A percentile compares a stretch with the other conserved stretches of the same genome.
Evolutionary conservation across 2,797 vertebrate species (phyloP).

Genomic region (Fistularia tabacaria): DNA sequence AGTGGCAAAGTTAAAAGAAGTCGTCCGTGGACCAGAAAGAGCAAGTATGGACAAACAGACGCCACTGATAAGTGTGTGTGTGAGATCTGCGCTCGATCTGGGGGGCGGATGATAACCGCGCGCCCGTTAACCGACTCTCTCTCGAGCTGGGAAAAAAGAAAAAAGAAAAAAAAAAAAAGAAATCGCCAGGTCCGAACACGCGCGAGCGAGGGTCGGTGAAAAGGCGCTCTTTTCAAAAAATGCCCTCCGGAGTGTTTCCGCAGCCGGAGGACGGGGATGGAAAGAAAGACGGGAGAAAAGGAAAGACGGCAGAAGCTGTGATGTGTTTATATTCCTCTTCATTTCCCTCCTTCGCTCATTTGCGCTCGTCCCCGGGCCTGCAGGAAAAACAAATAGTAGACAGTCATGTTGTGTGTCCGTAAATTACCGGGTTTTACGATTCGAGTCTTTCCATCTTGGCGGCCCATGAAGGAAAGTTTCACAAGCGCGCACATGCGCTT

Average conservation of each 20-base stretch:
- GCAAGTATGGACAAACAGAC: conserved; percentile 45
- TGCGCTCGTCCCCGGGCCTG: conserved; percentile 12
- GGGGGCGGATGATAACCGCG: conserved; percentile 40
- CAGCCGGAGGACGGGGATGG: conserved; percentile 7
- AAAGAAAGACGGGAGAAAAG: conserved; percentile 11
- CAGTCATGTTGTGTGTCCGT: conserved; percentile 48
- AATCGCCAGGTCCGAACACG: conserved; percentile 49
- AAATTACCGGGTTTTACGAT: conserved; percentile 45
- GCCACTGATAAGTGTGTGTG: conserved; percentile 12
- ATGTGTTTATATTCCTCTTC: conserved; percentile 52
- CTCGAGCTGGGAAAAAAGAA: background rate
- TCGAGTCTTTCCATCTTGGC: conserved; percentile 51
- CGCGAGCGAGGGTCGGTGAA: conserved; percentile 20
- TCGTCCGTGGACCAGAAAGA: conserved; percentile 23
- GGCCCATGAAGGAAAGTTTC: conserved; percentile 30
- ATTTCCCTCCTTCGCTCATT: conserved; percentile 34
- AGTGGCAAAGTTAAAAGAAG: conserved; percentile 6
- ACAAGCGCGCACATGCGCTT: background rate
- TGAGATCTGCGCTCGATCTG: conserved; percentile 13
- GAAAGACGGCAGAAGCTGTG: conserved; percentile 36
- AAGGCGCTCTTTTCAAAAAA: conserved; percentile 33
- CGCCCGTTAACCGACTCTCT: conserved; percentile 28
- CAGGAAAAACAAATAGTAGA: conserved; percentile 57
- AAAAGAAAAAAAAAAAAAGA: conserved; percentile 45
- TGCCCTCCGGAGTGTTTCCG: conserved; percentile 41